Percentiles rank a stretch among this genome's conserved stretches.
Conservation (phyloP, 2,888 invertebrate genomes). For the Microdon myrmicae region DNA sequence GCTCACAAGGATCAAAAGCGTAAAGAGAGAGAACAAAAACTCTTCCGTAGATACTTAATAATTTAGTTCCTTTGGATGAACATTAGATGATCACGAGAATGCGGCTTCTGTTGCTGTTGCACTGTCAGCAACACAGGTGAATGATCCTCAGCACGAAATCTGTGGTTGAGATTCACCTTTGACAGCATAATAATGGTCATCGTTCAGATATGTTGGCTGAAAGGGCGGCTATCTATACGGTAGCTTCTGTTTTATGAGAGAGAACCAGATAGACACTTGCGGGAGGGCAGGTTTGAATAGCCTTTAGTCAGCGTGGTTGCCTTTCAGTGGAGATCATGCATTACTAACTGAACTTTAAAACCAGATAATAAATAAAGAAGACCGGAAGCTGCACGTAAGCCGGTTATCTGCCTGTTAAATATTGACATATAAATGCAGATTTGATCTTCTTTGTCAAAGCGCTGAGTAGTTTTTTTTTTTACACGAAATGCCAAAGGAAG, state of each 20-base stretch:
- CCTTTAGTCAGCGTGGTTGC: slow-evolving; percentile 49
- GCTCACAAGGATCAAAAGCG: too few relatives aligned
- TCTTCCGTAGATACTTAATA: slow-evolving; percentile 35
- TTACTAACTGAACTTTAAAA: too few relatives aligned
- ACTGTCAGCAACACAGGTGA: slow-evolving; percentile 45
- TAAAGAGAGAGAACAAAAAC: too few relatives aligned
- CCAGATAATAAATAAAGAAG: too few relatives aligned
- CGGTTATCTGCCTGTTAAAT: too few relatives aligned
- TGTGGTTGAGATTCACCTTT: slow-evolving; percentile 46
- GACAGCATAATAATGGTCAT: slow-evolving; percentile 50
- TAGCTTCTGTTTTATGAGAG: slow-evolving; percentile 33
- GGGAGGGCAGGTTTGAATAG: slow-evolving; percentile 31
- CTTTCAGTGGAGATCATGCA: slow-evolving; percentile 45
- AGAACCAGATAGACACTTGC: slow-evolving; percentile 1
- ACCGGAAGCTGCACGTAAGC: too few relatives aligned
- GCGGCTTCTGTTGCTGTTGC: background rate
- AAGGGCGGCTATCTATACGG: slow-evolving; percentile 26
- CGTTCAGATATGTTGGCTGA: slow-evolving; percentile 18
- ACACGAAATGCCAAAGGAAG: too few relatives aligned
- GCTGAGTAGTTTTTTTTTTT: too few relatives aligned
- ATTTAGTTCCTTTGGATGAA: slow-evolving; percentile 39
- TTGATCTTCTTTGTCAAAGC: too few relatives aligned
- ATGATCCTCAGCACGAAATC: slow-evolving; percentile 51
- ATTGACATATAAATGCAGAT: too few relatives aligned
- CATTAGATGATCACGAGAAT: slow-evolving; percentile 34